Conservation (phyloP, 2,113 vertebrate genomes). For the Centropus bengalensis region DNA sequence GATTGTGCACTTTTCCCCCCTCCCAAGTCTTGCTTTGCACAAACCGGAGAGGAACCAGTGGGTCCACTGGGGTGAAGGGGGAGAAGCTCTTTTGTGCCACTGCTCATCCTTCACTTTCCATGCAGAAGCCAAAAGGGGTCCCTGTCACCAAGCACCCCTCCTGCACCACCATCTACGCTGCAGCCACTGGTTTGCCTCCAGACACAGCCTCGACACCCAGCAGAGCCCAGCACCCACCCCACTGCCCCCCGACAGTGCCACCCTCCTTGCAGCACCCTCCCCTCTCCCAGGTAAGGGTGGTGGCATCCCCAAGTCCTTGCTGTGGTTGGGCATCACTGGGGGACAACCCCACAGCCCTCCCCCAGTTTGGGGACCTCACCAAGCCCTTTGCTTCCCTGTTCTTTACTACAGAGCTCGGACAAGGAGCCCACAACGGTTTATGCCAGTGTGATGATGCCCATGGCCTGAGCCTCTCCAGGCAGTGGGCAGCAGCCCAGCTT, state of each 20-base stretch:
- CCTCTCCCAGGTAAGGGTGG: not conserved
- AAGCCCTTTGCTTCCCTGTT: not conserved
- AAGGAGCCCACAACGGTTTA: not conserved
- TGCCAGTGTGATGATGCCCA: not conserved
- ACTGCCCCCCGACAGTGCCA: rapidly evolving
- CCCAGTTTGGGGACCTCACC: rapidly evolving
- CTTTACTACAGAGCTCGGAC: not conserved
- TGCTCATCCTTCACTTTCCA: not conserved
- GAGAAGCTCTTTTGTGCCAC: rapidly evolving
- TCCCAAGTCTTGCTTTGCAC: rapidly evolving
- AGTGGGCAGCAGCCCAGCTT: too few species aligned
- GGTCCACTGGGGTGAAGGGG: not conserved
- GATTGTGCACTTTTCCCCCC: rapidly evolving
- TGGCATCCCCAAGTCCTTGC: rapidly evolving
- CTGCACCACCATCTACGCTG: not conserved
- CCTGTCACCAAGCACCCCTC: rapidly evolving
- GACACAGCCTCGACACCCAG: rapidly evolving
- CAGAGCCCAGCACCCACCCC: rapidly evolving
- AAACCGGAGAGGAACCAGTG: not conserved
- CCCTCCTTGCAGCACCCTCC: rapidly evolving
- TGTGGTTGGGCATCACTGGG: rapidly evolving
- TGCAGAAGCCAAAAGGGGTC: not conserved
- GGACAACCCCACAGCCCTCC: not conserved
- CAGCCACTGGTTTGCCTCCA: not conserved
- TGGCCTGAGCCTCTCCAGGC: not conserved